Percentiles rank a stretch among this genome's conserved stretches.
Conservation (phyloP, 2,113 vertebrate species). For the Macaca nemestrina region DNA sequence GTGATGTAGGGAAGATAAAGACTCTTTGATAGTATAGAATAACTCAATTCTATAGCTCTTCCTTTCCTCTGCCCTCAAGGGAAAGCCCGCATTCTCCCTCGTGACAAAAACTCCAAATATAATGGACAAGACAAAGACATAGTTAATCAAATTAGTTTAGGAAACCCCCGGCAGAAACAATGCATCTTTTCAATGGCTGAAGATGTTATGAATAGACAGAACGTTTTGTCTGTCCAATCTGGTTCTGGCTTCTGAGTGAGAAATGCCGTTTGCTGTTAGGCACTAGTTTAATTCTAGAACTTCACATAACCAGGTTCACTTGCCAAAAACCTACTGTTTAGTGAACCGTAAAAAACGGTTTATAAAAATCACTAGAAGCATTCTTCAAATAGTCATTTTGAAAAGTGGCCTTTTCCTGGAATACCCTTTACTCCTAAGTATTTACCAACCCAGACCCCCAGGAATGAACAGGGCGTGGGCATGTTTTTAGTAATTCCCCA, state of each 20-base stretch:
- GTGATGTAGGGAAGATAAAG: conserved; percentile 42
- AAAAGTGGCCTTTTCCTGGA: neutral
- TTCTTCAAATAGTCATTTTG: neutral
- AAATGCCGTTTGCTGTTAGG: conserved; percentile 41
- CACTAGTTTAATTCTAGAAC: neutral
- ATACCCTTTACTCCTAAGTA: neutral
- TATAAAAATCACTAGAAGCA: conserved; percentile 55
- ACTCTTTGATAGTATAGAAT: conserved; percentile 53
- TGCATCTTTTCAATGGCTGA: conserved; percentile 72
- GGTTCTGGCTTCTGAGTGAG: neutral
- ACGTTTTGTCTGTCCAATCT: neutral
- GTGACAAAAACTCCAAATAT: conserved; percentile 62
- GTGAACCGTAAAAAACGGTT: neutral
- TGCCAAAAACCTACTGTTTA: neutral
- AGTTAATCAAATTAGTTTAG: conserved; percentile 67
- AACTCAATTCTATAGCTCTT: neutral
- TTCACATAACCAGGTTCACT: neutral
- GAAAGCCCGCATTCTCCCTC: conserved; percentile 42
- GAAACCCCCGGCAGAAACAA: conserved; percentile 70
- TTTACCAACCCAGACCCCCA: neutral
- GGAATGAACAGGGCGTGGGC: neutral
- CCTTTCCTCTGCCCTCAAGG: conserved; percentile 53
- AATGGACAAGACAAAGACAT: conserved; percentile 72
- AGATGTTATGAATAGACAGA: conserved; percentile 56
- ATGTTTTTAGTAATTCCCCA: neutral